Percentiles rank a stretch among this genome's conserved stretches.
Evolutionary conservation across 2,113 vertebrate species (phyloP).

Genomic region (Cheirogaleus medius): DNA sequence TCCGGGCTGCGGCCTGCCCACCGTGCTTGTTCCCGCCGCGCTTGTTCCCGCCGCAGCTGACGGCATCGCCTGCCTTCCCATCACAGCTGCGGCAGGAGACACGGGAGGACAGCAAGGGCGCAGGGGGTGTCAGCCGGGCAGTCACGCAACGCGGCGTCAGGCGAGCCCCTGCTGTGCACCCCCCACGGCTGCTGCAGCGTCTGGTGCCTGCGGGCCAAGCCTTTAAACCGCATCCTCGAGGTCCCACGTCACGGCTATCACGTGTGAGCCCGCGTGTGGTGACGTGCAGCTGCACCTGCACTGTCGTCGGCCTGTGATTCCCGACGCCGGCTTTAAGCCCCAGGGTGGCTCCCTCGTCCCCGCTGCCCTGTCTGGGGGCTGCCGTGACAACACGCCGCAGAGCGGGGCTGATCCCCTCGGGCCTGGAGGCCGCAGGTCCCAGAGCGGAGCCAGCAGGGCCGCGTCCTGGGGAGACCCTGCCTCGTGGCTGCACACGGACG

Average conservation of each 20-base stretch:
- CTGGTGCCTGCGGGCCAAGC: not conserved
- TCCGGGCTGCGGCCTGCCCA: not conserved
- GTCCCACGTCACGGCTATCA: too few species aligned
- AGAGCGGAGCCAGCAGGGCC: not conserved
- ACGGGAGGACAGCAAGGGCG: rapidly evolving
- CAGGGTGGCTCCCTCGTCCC: rapidly evolving
- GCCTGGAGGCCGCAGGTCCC: not conserved
- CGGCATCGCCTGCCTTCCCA: not conserved
- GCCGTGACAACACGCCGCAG: not conserved
- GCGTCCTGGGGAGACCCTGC: not conserved
- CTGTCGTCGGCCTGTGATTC: not conserved
- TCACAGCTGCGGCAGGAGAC: not conserved
- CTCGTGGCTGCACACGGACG: not conserved
- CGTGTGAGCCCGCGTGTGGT: rapidly evolving
- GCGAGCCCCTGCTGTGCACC: not conserved
- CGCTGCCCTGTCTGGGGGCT: not conserved
- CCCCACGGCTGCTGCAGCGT: rapidly evolving
- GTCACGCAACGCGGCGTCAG: not conserved
- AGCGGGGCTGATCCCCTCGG: not conserved
- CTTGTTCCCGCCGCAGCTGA: too few species aligned
- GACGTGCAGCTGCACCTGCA: rapidly evolving
- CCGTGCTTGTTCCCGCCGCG: too few species aligned
- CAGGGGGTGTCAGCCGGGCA: not conserved
- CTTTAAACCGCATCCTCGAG: too few species aligned
- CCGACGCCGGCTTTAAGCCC: not conserved